Percentiles rank a stretch among this genome's conserved stretches.
These are phyloP conservation scores for Mungos mungo DNA, from an alignment of 2,113 vertebrate genomes.

Conservation along the genomic window DNA sequence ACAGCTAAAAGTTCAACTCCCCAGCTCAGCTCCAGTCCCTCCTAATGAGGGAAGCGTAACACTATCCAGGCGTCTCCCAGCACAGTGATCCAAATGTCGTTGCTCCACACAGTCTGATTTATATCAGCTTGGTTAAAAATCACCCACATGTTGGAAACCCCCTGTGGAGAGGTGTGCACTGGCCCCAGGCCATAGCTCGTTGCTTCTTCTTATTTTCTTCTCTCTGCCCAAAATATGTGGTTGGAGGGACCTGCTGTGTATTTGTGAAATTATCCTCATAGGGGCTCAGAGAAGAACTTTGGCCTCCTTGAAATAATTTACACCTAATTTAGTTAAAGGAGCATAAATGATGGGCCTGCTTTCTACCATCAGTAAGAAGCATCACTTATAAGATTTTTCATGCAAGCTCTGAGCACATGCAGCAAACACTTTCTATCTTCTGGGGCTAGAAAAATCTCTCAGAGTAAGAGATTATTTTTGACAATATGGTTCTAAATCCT, in stretches of 20 bases:
- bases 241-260: constrained; percentile 52
- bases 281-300: constrained; percentile 69
- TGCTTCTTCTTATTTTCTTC: constrained; percentile 64
- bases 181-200: constrained; percentile 54
- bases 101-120: constrained; percentile 79
- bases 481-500: constrained; percentile 75
- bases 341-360: constrained; percentile 30
- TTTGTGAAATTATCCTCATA: constrained; percentile 72
- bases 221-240: constrained; percentile 53
- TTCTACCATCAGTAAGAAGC: constrained; percentile 50
- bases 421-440: constrained; percentile 63
- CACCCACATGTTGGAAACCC: constrained; percentile 79
- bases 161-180: constrained; percentile 69
- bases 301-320: constrained; percentile 77
- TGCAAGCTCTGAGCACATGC: neutral
- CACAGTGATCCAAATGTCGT: constrained; percentile 74
- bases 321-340: constrained; percentile 71
- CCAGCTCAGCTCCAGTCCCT: constrained; percentile 75
- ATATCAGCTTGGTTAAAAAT: constrained; percentile 83
- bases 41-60: constrained; percentile 83
- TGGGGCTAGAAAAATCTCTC: constrained; percentile 69
- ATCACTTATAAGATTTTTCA: constrained; percentile 26
- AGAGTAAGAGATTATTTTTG: constrained; percentile 78
- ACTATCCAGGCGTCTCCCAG: constrained; percentile 81
- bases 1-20: constrained; percentile 82